phyloP scores from a whole-genome alignment of 2,888 invertebrate species.

The Conops quadrifasciatus region DNA sequence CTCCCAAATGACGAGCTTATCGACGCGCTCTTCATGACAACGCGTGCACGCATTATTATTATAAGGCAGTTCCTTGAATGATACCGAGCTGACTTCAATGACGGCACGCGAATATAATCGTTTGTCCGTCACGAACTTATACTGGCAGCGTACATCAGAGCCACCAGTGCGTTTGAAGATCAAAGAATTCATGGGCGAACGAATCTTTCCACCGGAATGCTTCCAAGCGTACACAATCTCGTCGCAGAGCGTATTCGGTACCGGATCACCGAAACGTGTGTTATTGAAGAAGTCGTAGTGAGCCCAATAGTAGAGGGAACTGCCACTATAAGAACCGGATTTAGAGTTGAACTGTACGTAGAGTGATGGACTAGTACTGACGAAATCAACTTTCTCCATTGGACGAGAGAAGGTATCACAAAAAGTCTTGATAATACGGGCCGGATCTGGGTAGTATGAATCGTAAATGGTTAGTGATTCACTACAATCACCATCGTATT shows the following conservation, averaged over 20 bases:
- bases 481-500: conserved; percentile 88
- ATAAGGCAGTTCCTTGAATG: conserved; percentile 84
- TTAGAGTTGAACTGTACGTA: conserved; percentile 91
- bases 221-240: conserved; percentile 89
- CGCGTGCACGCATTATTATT: conserved; percentile 83
- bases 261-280: conserved; percentile 84
- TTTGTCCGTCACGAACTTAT: conserved; percentile 84
- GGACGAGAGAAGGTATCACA: conserved; percentile 93
- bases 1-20: conserved; percentile 84
- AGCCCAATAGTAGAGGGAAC: conserved; percentile 94
- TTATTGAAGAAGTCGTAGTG: conserved; percentile 95
- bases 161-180: conserved; percentile 83
- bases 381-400: conserved; percentile 93
- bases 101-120: conserved; percentile 83
- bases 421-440: conserved; percentile 90
- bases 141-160: conserved; percentile 81
- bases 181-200: conserved; percentile 86
- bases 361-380: conserved; percentile 85
- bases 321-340: conserved; percentile 92
- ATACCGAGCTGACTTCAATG: conserved; percentile 77
- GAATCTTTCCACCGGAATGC: conserved; percentile 76
- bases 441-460: conserved; percentile 86
- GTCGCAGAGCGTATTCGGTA: conserved; percentile 83
- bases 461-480: conserved; percentile 91
- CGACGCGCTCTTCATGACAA: conserved; percentile 86